phyloP scores from a whole-genome alignment of 2,113 vertebrate genomes.

The Potamarius usumacintae region DNA sequence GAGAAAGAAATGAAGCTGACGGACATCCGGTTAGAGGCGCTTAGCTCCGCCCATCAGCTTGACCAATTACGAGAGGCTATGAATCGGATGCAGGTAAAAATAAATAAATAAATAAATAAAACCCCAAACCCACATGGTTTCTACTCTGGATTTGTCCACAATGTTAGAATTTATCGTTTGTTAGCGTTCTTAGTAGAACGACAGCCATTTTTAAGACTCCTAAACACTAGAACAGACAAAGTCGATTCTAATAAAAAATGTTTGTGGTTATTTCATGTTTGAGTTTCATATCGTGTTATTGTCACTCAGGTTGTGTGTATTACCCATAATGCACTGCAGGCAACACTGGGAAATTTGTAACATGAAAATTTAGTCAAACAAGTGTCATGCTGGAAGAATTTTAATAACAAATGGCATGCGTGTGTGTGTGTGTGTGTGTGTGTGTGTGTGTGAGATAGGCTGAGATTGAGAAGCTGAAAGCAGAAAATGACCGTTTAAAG shows the following conservation, averaged over 20 bases:
- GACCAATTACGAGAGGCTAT: slow-evolving; percentile 96
- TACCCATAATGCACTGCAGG: neutral
- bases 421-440: neutral
- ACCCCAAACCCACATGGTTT: neutral
- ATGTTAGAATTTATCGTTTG: neutral
- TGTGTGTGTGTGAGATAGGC: slow-evolving; percentile 65
- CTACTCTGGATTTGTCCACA: neutral
- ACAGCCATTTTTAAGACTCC: neutral
- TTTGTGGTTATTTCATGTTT: neutral
- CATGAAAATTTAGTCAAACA: neutral
- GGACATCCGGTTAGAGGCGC: slow-evolving; percentile 93
- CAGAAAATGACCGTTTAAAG: slow-evolving; percentile 92
- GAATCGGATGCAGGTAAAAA: slow-evolving; percentile 95
- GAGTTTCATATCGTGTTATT: neutral
- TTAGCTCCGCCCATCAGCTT: slow-evolving; percentile 96
- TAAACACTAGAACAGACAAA: neutral
- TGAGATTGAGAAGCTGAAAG: slow-evolving; percentile 95
- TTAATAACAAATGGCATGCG: neutral
- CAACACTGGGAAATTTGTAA: neutral
- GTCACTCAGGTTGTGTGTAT: neutral
- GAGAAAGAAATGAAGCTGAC: slow-evolving; percentile 99
- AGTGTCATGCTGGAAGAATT: neutral
- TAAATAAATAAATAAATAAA: neutral
- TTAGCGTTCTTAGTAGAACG: neutral
- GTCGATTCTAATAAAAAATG: neutral